Evolutionary conservation across 2,888 invertebrate genomes (phyloP), one percentile per base, ranked within the genome.

Genomic region (Busseola fusca): DNA sequence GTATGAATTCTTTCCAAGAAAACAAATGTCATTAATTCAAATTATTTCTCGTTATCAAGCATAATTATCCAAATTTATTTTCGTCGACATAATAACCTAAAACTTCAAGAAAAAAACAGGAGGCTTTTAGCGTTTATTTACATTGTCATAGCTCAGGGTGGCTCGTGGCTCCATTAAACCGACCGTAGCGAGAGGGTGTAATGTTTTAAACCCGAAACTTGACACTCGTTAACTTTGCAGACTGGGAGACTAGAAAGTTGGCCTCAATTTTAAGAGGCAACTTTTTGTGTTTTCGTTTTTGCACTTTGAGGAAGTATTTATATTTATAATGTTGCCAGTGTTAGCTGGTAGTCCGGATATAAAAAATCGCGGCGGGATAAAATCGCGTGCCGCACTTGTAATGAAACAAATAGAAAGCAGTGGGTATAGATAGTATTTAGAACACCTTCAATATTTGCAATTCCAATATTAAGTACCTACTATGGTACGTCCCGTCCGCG

Each of bases 41-140:
- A 74, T 67, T 57, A 66, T 69, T 70, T 67, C 30, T 60, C 42
- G 54, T 74, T 74, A 78, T 78, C 59, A 69, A 65, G 59, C 50
- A 52, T 81, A 74, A 81, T 84, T 84, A 79, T n/a, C 12, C 21
- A 30, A 65, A 80, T 76, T 76, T 81, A 84, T 76, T 75, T 80
- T 72, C 83, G 74, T 74, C 71, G 66, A 77, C 78, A 76, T 72
- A 73, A 80, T 81, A 78, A 81, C 70, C 62, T 72, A 74, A 77
- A 84, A 82, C 78, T 84, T 86, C 70, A 82, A 84, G 79, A 81
- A 82, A 87, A 88, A 88, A 88, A 85, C 82, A 73, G 64, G 73
- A 71, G 79, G 87, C 89, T 88, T 86, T 89, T 87, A 89, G 85
- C 84, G 75, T 85, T 83, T 87, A 87, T 86, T 87, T 83, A 85